Conservation (phyloP, 2,113 vertebrate genomes). For the Orientallactaga bullata region DNA sequence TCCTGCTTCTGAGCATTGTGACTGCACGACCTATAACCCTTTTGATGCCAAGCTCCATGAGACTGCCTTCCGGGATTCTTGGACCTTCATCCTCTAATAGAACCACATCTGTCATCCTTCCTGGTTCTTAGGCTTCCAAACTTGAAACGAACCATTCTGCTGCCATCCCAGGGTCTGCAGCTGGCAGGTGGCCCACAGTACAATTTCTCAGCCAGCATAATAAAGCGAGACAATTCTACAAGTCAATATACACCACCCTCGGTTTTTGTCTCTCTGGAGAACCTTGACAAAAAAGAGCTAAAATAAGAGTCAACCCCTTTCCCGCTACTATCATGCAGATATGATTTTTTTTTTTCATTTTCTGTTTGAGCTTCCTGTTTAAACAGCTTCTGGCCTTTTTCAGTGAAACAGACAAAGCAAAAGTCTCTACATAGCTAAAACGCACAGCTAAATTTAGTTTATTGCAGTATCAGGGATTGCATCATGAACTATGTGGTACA, state of each 20-base stretch:
- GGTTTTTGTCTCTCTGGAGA: not conserved
- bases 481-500: fast-evolving
- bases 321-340: not conserved
- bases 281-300: not conserved
- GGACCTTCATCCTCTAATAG: not conserved
- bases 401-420: slow-evolving; percentile 58
- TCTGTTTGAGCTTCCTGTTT: not conserved
- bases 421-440: not conserved
- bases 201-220: not conserved
- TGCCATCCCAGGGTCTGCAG: not conserved
- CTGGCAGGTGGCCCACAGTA: not conserved
- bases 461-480: slow-evolving; percentile 39
- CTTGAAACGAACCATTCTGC: not conserved
- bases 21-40: not conserved
- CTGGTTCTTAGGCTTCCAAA: not conserved
- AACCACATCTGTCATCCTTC: not conserved
- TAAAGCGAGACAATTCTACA: not conserved
- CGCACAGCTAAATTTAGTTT: not conserved
- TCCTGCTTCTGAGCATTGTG: not conserved
- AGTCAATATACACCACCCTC: not conserved
- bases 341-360: not conserved
- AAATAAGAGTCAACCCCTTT: not conserved
- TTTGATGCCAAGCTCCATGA: not conserved
- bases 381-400: not conserved
- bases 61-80: not conserved